These are phyloP conservation scores for Idaea aversata DNA, from an alignment of 2,888 invertebrate species.

Conservation along the genomic window DNA sequence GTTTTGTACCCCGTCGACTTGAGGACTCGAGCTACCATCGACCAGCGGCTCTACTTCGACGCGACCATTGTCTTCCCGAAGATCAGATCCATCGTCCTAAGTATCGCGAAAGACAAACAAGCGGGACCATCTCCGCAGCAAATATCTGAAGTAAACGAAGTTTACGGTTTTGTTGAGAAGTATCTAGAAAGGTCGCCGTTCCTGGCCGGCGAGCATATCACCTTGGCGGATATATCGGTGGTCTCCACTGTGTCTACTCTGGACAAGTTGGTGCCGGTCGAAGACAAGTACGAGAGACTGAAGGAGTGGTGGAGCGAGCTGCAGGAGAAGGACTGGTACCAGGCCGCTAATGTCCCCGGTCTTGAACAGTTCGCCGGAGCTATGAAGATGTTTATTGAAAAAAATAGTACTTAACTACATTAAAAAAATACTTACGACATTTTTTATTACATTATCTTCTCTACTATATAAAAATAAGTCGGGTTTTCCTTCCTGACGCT, in stretches of 20 bases:
- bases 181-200: constrained; percentile 40
- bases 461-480: too few relatives aligned
- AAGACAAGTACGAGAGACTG: constrained; percentile 36
- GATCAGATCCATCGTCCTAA: constrained; percentile 18
- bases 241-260: constrained; percentile 39
- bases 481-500: too few relatives aligned
- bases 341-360: constrained; percentile 41
- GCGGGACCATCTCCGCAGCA: constrained; percentile 28
- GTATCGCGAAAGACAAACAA: constrained; percentile 22
- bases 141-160: constrained; percentile 30
- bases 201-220: constrained; percentile 38
- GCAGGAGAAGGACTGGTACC: constrained; percentile 38
- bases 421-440: too few relatives aligned
- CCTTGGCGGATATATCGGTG: constrained; percentile 47
- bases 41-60: constrained; percentile 44
- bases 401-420: constrained; percentile 12
- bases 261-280: constrained; percentile 35
- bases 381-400: constrained; percentile 19
- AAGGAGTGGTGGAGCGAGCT: constrained; percentile 37
- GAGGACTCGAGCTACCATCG: constrained; percentile 37
- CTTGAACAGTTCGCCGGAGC: constrained; percentile 21
- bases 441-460: too few relatives aligned
- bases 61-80: constrained; percentile 35
- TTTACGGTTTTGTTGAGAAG: constrained; percentile 43
- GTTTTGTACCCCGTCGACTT: constrained; percentile 44